Base-by-base conservation (phyloP, 2,113 vertebrate species). In the Sylvietta virens region DNA sequence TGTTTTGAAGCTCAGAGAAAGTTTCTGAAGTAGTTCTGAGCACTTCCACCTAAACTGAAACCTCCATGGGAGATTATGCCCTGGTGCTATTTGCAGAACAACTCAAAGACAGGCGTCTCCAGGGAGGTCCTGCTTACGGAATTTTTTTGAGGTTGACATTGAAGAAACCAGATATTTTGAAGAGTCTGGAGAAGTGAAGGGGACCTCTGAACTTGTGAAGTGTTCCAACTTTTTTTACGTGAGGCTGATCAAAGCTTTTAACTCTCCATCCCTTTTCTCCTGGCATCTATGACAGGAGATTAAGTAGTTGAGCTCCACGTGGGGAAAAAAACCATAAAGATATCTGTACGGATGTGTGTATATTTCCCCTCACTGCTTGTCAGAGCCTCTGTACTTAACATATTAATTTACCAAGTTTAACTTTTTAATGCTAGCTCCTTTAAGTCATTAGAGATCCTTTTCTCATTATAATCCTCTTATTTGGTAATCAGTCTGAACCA, bases 391-490 rank as follows among this genome's bases (percentile, higher is more conserved):
- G 73, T 81, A 88, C 80, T 95, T 96, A 93, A 88, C 82, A 86
- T 95, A 92, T 71, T 96, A 93, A 96, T 92, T 84, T 93, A 78
- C 19, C 16, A n/a, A 95, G 79, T 96, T 94, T 90, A 94, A 92
- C 93, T 96, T 96, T 71, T 83, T 95, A 93, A 95, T 96, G 65
- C 82, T 78, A 88, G 22, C 50, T 66, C n/a, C 73, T 95, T 91
- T 80, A 93, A 96, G 90, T 78, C 79, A 93, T 96, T 94, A 96
- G 72, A 81, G 40, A 53, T 84, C 26, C 33, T 37, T 93, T 96
- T 82, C 70, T 64, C 66, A 47, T 72, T 35, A 40, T 96, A 97
- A 97, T 96, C 96, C 77, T 96, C 96, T 96, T 97, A 97, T 88
- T 97, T 93, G 40, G 60, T 92, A 93, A 94, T 96, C 95, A 88